phyloP scores from a whole-genome alignment of 2,888 invertebrate genomes.

The Scaptomyza tumidula region DNA sequence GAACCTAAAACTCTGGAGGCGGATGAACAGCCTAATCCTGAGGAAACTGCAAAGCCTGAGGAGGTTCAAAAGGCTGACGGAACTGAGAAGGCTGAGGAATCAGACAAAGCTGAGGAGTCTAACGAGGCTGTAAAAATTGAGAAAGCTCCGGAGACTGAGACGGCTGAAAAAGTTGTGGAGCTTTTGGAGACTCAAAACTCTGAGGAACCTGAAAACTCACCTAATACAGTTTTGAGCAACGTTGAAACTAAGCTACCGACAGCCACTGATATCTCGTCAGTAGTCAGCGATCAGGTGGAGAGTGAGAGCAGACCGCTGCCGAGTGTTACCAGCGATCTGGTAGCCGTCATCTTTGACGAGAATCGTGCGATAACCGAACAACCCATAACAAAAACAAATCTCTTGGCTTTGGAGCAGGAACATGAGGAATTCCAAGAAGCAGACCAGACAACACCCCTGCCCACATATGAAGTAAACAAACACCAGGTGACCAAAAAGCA shows the following conservation, averaged over 20 bases:
- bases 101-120: neutral
- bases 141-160: neutral
- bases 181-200: slow-evolving; percentile 2
- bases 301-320: slow-evolving; percentile 40
- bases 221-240: neutral
- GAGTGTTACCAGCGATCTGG: slow-evolving; percentile 51
- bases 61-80: neutral
- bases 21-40: slow-evolving; percentile 4
- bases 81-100: neutral
- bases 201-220: neutral
- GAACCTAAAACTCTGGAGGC: slow-evolving; percentile 58
- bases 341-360: slow-evolving; percentile 57
- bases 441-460: slow-evolving; percentile 26
- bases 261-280: slow-evolving; percentile 19
- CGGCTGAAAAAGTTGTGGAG: slow-evolving; percentile 2
- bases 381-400: slow-evolving; percentile 58
- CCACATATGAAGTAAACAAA: slow-evolving; percentile 56
- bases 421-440: slow-evolving; percentile 34
- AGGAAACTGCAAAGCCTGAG: neutral
- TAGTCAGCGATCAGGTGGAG: slow-evolving; percentile 17
- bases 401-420: slow-evolving; percentile 60
- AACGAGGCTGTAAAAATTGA: neutral
- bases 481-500: slow-evolving; percentile 73
- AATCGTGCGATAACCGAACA: slow-evolving; percentile 61
- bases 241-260: neutral